These are phyloP conservation scores for Cololabis saira DNA, from an alignment of 2,113 vertebrate species.

Conservation along the genomic window DNA sequence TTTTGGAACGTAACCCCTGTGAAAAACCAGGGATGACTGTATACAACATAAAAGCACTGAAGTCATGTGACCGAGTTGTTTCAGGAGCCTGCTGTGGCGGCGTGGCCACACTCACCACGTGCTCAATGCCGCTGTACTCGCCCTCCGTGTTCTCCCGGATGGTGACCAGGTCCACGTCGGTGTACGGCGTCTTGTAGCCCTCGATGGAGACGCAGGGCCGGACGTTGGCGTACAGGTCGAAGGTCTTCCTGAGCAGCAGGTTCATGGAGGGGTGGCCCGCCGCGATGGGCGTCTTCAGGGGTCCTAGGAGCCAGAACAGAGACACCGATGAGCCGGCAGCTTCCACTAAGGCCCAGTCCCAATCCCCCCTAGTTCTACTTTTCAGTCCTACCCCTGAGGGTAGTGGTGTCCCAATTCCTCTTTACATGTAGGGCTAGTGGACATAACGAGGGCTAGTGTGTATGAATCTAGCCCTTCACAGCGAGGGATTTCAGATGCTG, in stretches of 20 bases:
- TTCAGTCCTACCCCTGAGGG: no score
- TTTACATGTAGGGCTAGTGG: no score
- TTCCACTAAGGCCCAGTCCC: no score
- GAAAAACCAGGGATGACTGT: no score
- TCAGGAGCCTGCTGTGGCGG: background rate
- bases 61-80: background rate
- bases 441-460: no score
- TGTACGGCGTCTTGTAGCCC: slow-evolving; percentile 94
- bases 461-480: no score
- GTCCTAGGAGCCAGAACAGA: slow-evolving; percentile 78
- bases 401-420: no score
- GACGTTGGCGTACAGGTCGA: slow-evolving; percentile 95
- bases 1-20: no score
- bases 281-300: slow-evolving; percentile 95
- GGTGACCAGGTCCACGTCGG: slow-evolving; percentile 81
- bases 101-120: slow-evolving; percentile 81
- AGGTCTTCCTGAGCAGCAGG: slow-evolving; percentile 92
- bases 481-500: no score
- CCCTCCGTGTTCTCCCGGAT: slow-evolving; percentile 84
- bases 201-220: slow-evolving; percentile 95
- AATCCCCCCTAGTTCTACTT: no score
- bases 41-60: background rate
- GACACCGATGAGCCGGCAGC: background rate
- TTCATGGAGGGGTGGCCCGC: slow-evolving; percentile 98
- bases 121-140: slow-evolving; percentile 97